A percentile compares a stretch with the other conserved stretches of the same genome.
Conservation (phyloP, 2,888 invertebrate genomes). For the Vanessa cardui region DNA sequence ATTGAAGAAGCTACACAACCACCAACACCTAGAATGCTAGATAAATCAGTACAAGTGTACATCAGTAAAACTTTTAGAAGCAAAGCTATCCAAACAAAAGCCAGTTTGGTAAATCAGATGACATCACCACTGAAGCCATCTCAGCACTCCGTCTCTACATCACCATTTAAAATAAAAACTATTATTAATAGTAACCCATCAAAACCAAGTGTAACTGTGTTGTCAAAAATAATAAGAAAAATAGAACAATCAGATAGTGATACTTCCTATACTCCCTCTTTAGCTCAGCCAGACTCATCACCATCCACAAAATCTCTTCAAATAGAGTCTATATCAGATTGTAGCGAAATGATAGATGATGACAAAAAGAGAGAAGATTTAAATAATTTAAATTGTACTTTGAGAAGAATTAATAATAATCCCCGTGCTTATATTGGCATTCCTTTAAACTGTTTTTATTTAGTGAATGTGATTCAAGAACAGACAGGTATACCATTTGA, state of each 20-base stretch:
- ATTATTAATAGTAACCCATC: neutral
- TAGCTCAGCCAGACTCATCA: neutral
- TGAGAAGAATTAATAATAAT: conserved; percentile 17
- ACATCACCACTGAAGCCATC: neutral
- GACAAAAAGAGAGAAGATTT: neutral
- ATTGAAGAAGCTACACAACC: too few relatives aligned
- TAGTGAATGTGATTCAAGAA: conserved; percentile 31
- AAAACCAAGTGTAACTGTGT: neutral
- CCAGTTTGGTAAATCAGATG: neutral
- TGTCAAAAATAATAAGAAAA: neutral
- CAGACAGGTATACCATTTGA: conserved; percentile 19
- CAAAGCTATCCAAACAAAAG: neutral
- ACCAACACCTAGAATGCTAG: neutral
- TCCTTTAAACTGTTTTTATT: conserved; percentile 28
- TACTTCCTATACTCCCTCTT: neutral
- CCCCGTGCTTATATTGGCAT: conserved; percentile 31
- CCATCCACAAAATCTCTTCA: neutral
- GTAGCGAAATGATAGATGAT: neutral
- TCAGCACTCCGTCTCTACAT: neutral
- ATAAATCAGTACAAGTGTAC: neutral
- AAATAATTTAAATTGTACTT: neutral
- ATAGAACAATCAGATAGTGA: neutral
- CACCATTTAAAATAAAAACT: neutral
- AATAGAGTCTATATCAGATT: neutral
- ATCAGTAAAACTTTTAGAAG: neutral